Evolutionary conservation across 2,113 vertebrate genomes (phyloP).

Genomic region (Rhinogobius similis): DNA sequence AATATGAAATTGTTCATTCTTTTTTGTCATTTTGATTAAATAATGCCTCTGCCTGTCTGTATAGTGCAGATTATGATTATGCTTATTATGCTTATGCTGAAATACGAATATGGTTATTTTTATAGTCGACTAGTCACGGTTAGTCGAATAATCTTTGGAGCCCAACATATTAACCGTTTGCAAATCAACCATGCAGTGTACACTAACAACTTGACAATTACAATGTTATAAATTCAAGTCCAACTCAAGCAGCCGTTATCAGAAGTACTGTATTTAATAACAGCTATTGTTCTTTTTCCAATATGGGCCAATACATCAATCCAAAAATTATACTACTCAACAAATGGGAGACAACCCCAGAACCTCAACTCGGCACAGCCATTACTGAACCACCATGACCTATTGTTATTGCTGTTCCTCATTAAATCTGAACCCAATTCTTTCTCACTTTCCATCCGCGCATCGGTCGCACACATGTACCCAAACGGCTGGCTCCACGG

Average conservation of each 20-base stretch:
- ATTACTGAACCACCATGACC: constrained; percentile 49
- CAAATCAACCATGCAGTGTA: background rate
- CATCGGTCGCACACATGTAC: constrained; percentile 35
- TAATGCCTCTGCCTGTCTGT: background rate
- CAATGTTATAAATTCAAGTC: background rate
- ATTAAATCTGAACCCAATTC: constrained; percentile 37
- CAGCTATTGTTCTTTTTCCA: background rate
- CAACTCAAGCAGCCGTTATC: background rate
- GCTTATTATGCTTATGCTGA: too few relatives aligned
- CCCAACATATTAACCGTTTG: background rate
- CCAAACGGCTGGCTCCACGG: constrained; percentile 16
- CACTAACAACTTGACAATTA: background rate
- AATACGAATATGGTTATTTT: too few relatives aligned
- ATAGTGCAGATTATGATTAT: too few relatives aligned
- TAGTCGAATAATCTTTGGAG: too few relatives aligned
- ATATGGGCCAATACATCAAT: background rate
- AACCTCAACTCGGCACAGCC: constrained; percentile 22
- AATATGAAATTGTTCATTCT: too few relatives aligned
- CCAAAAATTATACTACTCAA: background rate
- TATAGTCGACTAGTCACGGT: too few relatives aligned
- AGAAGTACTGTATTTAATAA: background rate
- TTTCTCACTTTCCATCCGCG: constrained; percentile 30
- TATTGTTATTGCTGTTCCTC: constrained; percentile 47
- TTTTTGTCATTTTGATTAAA: too few relatives aligned
- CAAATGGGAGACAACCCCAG: background rate